Percentiles rank a stretch among this genome's conserved stretches.
These are phyloP conservation scores for Melangyna quadrimaculata DNA, from an alignment of 2,888 invertebrate genomes.

Conservation along the genomic window DNA sequence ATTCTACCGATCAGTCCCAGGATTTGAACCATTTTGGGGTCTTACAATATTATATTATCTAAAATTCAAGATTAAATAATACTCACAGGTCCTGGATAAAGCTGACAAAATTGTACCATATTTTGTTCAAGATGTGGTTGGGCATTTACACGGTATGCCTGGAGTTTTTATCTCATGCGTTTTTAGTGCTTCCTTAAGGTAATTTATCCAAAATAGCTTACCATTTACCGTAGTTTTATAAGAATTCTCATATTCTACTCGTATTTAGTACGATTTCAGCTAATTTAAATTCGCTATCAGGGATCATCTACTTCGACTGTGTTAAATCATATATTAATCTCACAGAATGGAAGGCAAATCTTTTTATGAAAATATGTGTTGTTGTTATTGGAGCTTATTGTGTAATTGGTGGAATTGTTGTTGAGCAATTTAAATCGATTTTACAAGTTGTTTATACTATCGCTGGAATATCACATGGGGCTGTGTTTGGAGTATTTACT, in stretches of 20 bases:
- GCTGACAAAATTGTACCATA: conserved; percentile 81
- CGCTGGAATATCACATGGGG: conserved; percentile 82
- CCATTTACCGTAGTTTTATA: neutral
- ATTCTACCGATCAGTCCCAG: too few relatives aligned
- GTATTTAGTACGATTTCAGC: conserved; percentile 72
- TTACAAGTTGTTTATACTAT: conserved; percentile 80
- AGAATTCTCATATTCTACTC: neutral
- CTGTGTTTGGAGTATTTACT: conserved; percentile 85
- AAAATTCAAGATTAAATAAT: neutral
- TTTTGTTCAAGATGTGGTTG: conserved; percentile 82
- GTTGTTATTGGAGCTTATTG: conserved; percentile 82
- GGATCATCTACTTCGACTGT: conserved; percentile 82
- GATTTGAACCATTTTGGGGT: too few relatives aligned
- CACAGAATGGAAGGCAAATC: conserved; percentile 79
- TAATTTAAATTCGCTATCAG: conserved; percentile 81
- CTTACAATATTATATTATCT: too few relatives aligned
- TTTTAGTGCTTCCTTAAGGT: conserved; percentile 83
- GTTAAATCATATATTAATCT: conserved; percentile 77
- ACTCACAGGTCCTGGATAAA: conserved; percentile 74
- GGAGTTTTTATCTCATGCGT: conserved; percentile 83
- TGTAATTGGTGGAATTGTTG: conserved; percentile 81
- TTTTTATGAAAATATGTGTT: conserved; percentile 80
- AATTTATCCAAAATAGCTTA: neutral
- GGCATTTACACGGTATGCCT: conserved; percentile 81
- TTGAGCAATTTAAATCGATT: conserved; percentile 80